These are phyloP conservation scores for Zoanthus sociatus DNA, from an alignment of 92 coral and sea anemone genomes.

Conservation along the genomic window DNA sequence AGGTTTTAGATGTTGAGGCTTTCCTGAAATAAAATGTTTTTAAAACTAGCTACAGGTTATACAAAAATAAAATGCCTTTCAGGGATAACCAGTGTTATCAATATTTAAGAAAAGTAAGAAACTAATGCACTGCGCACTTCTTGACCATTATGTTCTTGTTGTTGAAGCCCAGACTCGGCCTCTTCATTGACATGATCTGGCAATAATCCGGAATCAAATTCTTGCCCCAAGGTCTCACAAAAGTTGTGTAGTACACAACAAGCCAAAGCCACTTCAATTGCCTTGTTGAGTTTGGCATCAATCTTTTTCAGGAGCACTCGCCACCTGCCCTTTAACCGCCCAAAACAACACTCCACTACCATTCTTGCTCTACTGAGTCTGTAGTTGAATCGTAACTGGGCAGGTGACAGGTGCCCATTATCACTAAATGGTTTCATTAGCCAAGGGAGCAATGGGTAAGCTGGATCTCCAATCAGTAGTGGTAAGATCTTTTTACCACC, in stretches of 20 bases:
- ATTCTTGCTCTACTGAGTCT: constrained; percentile 3
- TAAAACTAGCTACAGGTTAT: no score
- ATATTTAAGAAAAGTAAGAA: neutral
- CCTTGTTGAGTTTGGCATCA: constrained; percentile 5
- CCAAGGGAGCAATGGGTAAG: neutral
- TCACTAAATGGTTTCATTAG: neutral
- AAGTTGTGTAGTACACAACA: neutral
- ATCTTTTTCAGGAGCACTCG: neutral
- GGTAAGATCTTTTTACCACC: neutral
- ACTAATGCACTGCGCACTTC: neutral
- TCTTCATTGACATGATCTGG: neutral
- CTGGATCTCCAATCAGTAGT: neutral
- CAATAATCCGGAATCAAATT: neutral
- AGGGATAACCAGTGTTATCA: no score
- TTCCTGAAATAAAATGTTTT: no score
- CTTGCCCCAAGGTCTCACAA: constrained; percentile 11
- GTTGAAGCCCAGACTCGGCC: neutral
- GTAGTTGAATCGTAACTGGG: neutral
- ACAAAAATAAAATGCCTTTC: no score
- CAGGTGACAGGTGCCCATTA: neutral
- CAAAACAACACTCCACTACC: constrained; percentile 10
- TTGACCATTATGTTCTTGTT: neutral
- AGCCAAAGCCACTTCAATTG: neutral
- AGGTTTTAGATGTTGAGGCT: no score
- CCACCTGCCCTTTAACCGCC: constrained; percentile 1